These are phyloP conservation scores for Geococcyx californianus DNA, from an alignment of 2,113 vertebrate genomes.

Conservation along the genomic window DNA sequence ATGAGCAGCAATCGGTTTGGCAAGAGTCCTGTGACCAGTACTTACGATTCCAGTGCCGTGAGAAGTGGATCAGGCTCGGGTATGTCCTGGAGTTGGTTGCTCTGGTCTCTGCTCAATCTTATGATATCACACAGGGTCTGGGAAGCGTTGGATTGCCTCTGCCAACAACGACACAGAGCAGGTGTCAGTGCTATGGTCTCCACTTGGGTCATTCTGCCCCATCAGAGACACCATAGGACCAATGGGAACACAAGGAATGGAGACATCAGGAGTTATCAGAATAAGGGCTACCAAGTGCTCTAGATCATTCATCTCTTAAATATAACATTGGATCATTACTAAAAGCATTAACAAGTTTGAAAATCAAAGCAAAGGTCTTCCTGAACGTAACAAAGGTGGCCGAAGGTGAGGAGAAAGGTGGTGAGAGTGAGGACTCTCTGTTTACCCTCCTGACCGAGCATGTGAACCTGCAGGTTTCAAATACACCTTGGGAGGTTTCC, in stretches of 20 bases:
- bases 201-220: neutral
- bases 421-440: too few relatives aligned
- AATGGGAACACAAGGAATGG: neutral
- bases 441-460: neutral
- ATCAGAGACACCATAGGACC: accelerated
- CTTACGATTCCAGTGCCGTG: conserved; percentile 92
- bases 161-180: neutral
- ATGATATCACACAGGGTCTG: conserved; percentile 96
- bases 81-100: conserved; percentile 87
- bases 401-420: too few relatives aligned
- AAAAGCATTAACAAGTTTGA: neutral
- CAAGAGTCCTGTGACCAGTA: neutral
- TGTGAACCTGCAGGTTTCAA: neutral
- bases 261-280: too few relatives aligned
- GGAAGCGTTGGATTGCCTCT: conserved; percentile 97
- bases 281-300: neutral
- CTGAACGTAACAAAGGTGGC: neutral
- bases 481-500: neutral
- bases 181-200: neutral
- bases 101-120: conserved; percentile 94
- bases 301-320: neutral
- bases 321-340: accelerated
- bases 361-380: neutral
- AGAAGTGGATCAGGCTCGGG: conserved; percentile 89
- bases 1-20: accelerated